Evolutionary conservation across 2,888 invertebrate species (phyloP).

Genomic region (Chelonus formosanus): DNA sequence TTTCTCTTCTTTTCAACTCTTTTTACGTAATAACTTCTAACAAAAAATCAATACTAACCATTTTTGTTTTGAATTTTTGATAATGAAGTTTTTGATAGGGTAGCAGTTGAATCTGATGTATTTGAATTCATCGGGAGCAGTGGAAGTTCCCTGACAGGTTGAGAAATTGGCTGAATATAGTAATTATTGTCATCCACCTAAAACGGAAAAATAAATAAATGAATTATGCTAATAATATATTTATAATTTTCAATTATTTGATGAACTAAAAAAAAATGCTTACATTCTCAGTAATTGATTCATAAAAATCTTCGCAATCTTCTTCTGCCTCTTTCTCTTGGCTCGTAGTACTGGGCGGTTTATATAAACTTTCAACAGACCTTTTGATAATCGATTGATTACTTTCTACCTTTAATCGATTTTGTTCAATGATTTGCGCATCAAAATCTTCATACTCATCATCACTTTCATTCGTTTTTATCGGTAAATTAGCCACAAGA

Average conservation of each 20-base stretch:
- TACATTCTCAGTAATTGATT: conserved; percentile 55
- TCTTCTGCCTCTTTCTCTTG: conserved; percentile 52
- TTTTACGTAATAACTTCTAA: not conserved
- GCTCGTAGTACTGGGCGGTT: conserved; percentile 50
- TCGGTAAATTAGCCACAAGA: conserved; percentile 58
- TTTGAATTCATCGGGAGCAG: conserved; percentile 52
- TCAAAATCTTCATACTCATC: conserved; percentile 59
- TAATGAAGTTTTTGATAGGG: conserved; percentile 33
- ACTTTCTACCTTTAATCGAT: conserved; percentile 50
- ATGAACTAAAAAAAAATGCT: conserved; percentile 12
- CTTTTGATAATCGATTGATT: conserved; percentile 52
- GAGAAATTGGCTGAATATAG: conserved; percentile 43
- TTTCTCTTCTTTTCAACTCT: conserved; percentile 10
- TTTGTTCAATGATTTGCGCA: conserved; percentile 51
- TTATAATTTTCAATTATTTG: not conserved
- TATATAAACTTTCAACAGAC: conserved; percentile 56
- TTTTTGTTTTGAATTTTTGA: conserved; percentile 23
- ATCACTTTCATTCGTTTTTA: conserved; percentile 54
- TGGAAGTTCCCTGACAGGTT: conserved; percentile 43
- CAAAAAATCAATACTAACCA: conserved; percentile 29
- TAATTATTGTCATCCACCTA: conserved; percentile 52
- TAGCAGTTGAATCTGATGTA: conserved; percentile 37
- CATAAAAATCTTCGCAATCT: conserved; percentile 56
- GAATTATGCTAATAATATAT: conserved; percentile 11
- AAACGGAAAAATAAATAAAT: conserved; percentile 27